Percentiles rank a stretch among this genome's conserved stretches.
phyloP scores from a whole-genome alignment of 2,113 vertebrate species.

The Varanus komodoensis region DNA sequence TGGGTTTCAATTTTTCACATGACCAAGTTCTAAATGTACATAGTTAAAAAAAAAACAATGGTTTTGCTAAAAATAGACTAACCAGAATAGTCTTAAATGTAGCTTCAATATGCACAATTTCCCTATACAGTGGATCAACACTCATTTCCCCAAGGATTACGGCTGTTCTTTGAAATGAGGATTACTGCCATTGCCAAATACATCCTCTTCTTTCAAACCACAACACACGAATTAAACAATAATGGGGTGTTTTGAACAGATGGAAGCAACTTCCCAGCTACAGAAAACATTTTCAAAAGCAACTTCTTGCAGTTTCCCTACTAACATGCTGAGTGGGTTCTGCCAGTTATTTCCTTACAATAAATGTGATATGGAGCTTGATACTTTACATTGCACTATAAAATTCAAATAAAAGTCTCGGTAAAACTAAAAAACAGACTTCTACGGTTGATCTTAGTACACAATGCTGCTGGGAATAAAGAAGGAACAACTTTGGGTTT shows the following conservation, averaged over 20 bases:
- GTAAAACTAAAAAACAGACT: slow-evolving; percentile 61
- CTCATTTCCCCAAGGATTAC: slow-evolving; percentile 7
- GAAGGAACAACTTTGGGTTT: not conserved
- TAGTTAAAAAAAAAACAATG: not conserved
- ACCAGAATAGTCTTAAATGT: not conserved
- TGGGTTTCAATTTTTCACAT: slow-evolving; percentile 33
- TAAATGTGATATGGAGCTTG: slow-evolving; percentile 44
- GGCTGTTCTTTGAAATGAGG: slow-evolving; percentile 18
- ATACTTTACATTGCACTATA: slow-evolving; percentile 70
- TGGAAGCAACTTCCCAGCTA: not conserved
- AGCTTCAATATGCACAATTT: not conserved
- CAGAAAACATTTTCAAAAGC: not conserved
- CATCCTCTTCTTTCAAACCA: not conserved
- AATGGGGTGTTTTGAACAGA: not conserved
- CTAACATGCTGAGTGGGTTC: slow-evolving; percentile 7
- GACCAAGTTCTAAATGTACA: not conserved
- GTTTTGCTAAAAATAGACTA: slow-evolving; percentile 20
- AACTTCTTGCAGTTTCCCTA: slow-evolving; percentile 6
- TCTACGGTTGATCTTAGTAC: not conserved
- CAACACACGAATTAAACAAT: slow-evolving; percentile 21
- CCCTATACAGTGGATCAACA: not conserved
- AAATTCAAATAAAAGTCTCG: slow-evolving; percentile 69
- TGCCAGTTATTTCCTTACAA: slow-evolving; percentile 33
- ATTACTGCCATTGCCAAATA: slow-evolving; percentile 13
- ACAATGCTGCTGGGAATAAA: slow-evolving; percentile 14